Percentiles rank a stretch among this genome's conserved stretches.
Evolutionary conservation across 2,888 invertebrate genomes (phyloP).

Genomic region (Peribatodes rhomboidaria): DNA sequence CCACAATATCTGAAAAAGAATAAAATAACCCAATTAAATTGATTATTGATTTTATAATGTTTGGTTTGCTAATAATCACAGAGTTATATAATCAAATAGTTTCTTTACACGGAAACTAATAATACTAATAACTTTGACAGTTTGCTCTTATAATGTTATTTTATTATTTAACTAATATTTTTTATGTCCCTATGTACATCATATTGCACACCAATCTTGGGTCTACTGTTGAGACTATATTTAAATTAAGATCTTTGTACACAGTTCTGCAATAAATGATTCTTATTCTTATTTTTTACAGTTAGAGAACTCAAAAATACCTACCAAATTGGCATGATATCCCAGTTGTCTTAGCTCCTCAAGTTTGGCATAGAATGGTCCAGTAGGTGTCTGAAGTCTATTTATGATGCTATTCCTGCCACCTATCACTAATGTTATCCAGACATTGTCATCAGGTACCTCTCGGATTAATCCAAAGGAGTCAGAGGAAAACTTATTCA

Average conservation of each 20-base stretch:
- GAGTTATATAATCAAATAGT: neutral
- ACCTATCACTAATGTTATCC: slow-evolving; percentile 86
- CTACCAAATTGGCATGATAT: slow-evolving; percentile 86
- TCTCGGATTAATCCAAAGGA: slow-evolving; percentile 77
- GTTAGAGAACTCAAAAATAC: no score
- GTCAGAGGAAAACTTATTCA: slow-evolving; percentile 76
- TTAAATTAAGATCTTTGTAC: no score
- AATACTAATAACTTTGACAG: no score
- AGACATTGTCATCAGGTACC: slow-evolving; percentile 74
- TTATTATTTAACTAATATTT: no score
- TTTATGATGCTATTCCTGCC: slow-evolving; percentile 88
- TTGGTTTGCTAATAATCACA: slow-evolving; percentile 3
- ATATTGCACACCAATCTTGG: no score
- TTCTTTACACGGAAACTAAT: no score
- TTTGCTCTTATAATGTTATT: no score
- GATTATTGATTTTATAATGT: no score
- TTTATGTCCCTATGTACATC: no score
- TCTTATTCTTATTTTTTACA: no score
- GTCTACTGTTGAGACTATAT: no score
- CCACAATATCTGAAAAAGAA: slow-evolving; percentile 83
- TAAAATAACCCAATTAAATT: slow-evolving; percentile 12
- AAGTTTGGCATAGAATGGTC: slow-evolving; percentile 87
- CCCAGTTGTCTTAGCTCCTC: slow-evolving; percentile 88
- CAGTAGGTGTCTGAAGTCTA: slow-evolving; percentile 81
- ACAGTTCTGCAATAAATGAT: no score